Evolutionary conservation across 2,797 vertebrate genomes (phyloP), one percentile per base, ranked within the genome.

Genomic region (Fistularia commersonii): DNA sequence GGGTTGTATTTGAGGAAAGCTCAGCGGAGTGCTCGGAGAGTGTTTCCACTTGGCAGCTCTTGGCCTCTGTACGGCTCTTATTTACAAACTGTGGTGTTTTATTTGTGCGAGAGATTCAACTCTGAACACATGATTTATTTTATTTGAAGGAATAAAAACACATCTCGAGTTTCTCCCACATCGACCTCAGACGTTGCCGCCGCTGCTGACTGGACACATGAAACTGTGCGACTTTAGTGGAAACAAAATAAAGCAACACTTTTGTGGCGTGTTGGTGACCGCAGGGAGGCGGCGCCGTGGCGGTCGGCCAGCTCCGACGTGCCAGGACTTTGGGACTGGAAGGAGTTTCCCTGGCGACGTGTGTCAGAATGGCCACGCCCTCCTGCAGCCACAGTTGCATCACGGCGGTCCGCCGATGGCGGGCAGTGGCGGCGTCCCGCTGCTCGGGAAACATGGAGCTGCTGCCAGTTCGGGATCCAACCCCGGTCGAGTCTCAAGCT

Each of bases 281-380:
- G 71, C 64, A 72, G 63, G 45, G 64, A 54, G 42, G 10, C 7
- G 0, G 48, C 64, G 34, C 11, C 7, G 1, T 74, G 80, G 79
- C 54, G 5, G 15, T 3, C 3, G 5, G 48, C 78, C 79, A 79
- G 70, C 41, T 33, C 61, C 38, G 2, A 51, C 11, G 23, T 58
- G 62, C 41, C 57, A 48, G 50, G 66, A 51, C 61, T 69, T 45
- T 67, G 56, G 80, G 64, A 73, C 10, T 57, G 48, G 53, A 66
- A 69, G 54, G 62, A 71, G 66, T 66, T 80, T 78, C 81, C 76
- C 76, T 58, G 50, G 63, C 8, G 46, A 66, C 57, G 42, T 80
- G 74, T 66, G 75, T 87, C 84, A 85, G 51, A 48, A 56, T 37
- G 59, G 51, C 56, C 61, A 52, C 76, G 8, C 77, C 76, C 77